Evolutionary conservation across 2,888 invertebrate species (phyloP).

Genomic region (Leptinotarsa haldemani): DNA sequence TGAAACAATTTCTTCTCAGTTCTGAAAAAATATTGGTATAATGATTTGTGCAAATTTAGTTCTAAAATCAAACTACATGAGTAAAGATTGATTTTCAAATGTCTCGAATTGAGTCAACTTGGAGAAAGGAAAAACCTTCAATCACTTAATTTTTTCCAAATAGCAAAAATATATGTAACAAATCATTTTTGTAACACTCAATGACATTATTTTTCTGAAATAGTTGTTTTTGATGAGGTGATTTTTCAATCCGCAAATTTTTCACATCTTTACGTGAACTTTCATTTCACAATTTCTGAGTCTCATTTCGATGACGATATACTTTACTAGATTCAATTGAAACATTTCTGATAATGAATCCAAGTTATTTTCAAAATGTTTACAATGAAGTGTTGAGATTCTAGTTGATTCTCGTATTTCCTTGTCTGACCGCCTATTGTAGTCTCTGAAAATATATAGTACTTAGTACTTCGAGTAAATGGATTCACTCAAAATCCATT

Average conservation of each 20-base stretch:
- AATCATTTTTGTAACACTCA: background rate
- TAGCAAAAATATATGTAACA: background rate
- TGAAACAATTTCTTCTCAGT: background rate
- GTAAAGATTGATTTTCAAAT: too few relatives aligned
- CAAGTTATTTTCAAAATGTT: too few relatives aligned
- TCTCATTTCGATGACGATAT: too few relatives aligned
- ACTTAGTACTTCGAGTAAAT: too few relatives aligned
- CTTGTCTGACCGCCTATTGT: constrained; percentile 22
- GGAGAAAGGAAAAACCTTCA: too few relatives aligned
- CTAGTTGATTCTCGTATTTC: background rate
- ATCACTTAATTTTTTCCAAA: background rate
- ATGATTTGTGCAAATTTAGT: too few relatives aligned
- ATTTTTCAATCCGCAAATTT: background rate
- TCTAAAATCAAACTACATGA: too few relatives aligned
- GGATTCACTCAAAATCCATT: background rate
- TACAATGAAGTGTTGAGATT: too few relatives aligned
- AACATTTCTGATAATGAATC: too few relatives aligned
- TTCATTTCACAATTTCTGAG: too few relatives aligned
- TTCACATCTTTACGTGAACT: background rate
- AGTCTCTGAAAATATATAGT: constrained; percentile 5
- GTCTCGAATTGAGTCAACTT: too few relatives aligned
- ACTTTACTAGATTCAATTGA: too few relatives aligned
- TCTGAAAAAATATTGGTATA: background rate
- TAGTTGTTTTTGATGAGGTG: background rate
- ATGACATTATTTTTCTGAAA: background rate